Base-by-base conservation (phyloP, 2,888 invertebrate species). In the Drosophila colorata region DNA sequence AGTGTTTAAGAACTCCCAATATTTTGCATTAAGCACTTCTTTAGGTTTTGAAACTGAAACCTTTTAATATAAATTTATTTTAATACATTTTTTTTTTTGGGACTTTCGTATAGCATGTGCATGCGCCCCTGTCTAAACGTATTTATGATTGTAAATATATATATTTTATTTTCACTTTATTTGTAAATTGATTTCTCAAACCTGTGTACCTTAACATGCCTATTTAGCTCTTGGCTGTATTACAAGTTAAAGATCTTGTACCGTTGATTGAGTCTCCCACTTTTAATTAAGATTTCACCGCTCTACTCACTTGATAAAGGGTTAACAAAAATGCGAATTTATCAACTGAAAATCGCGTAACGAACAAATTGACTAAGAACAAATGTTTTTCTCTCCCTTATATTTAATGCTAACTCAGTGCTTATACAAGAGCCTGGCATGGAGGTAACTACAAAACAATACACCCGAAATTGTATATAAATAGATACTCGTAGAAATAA, bases 341-440 rank as follows among this genome's bases (percentile, higher is more conserved):
- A 28, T 41, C 9, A 41, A 49, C 0, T 31, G 7, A 59, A 61
- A 52, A 13, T 5, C 28, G 18, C 16, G 23, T 60, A 16, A 8
- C 1, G 49, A 47, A 14, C 58, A 25, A 52, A 6, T 46, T 44
- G 28, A 84, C 55, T 73, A 68, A 82, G 63, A 52, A 28, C 37
- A 78, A 48, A 18, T 23, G 14, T 53, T 67, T 66, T 64, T 76
- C 69, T 89, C 77, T 88, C 65, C 72, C 71, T 64, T 80, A 63
- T 74, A 78, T 80, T 68, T 85, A 87, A 86, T 87, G 90, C 83
- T 67, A 44, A 73, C 82, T 72, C 85, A 91, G 91, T 91, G 69
- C 91, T 91, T 83, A 90, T 91, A 73, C 90, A 91, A 89, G 91
- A 91, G 80, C 88, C 90, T 78, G 91, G 90, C 72, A 78, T 82